These are phyloP conservation scores for Neostethus bicornis DNA, from an alignment of 2,797 vertebrate genomes.

Conservation along the genomic window DNA sequence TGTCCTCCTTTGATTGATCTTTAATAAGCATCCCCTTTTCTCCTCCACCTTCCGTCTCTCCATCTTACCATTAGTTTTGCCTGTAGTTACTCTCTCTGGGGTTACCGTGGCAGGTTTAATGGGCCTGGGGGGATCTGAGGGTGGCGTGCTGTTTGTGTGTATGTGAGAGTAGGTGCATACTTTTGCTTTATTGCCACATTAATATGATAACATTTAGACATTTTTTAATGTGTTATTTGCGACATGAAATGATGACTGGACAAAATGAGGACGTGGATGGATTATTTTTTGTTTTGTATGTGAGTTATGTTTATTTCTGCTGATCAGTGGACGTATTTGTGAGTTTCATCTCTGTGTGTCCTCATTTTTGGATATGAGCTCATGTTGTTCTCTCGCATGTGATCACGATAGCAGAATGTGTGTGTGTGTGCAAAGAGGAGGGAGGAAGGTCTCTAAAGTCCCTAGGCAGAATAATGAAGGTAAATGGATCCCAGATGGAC, in stretches of 20 bases:
- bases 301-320: slow-evolving; percentile 5
- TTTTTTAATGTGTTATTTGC: slow-evolving; percentile 18
- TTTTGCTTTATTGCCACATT: slow-evolving; percentile 17
- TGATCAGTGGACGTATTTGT: slow-evolving; percentile 39
- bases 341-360: slow-evolving; percentile 39
- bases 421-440: slow-evolving; percentile 18
- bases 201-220: slow-evolving; percentile 8
- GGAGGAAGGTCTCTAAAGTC: slow-evolving; percentile 69
- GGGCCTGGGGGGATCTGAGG: slow-evolving; percentile 60
- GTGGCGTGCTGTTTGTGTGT: slow-evolving; percentile 16
- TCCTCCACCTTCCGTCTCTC: slow-evolving; percentile 36
- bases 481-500: slow-evolving; percentile 86
- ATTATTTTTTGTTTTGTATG: slow-evolving; percentile 11
- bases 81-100: slow-evolving; percentile 58
- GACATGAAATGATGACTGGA: slow-evolving; percentile 5
- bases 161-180: slow-evolving; percentile 12
- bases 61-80: slow-evolving; percentile 70
- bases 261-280: background rate
- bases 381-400: slow-evolving; percentile 68
- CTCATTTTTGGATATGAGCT: slow-evolving; percentile 61
- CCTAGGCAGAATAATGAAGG: slow-evolving; percentile 83
- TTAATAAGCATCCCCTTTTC: slow-evolving; percentile 69
- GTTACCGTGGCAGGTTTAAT: slow-evolving; percentile 73
- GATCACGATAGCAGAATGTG: slow-evolving; percentile 61
- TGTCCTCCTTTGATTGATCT: slow-evolving; percentile 71